These are phyloP conservation scores for Heloderma charlesbogerti DNA, from an alignment of 2,113 vertebrate species.

Conservation along the genomic window DNA sequence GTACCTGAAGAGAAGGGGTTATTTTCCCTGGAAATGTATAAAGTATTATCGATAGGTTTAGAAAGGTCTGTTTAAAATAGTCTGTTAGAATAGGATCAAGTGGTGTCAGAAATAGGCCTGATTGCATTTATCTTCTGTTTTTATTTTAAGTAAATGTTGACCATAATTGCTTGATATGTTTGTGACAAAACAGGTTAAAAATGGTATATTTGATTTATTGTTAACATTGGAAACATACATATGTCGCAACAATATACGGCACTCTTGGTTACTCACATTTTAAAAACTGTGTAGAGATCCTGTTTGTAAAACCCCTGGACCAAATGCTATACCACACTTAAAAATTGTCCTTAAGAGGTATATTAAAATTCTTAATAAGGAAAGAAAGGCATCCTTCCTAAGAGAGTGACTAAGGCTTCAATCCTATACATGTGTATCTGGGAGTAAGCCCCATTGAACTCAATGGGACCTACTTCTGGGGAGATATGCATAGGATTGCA, in stretches of 20 bases:
- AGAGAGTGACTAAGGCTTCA: background rate
- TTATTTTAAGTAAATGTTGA: no score
- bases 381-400: background rate
- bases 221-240: background rate
- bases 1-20: background rate
- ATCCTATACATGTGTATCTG: no score
- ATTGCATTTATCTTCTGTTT: no score
- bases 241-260: background rate
- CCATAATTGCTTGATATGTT: no score
- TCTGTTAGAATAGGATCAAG: background rate
- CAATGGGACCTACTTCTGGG: no score
- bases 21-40: background rate
- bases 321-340: no score
- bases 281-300: background rate
- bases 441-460: no score
- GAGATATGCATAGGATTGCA: no score
- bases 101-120: no score
- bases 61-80: background rate
- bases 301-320: background rate
- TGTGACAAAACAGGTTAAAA: no score
- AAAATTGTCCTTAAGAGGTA: background rate
- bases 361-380: slow-evolving; percentile 3
- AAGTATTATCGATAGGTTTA: background rate
- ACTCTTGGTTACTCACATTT: background rate
- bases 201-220: no score